Base-by-base conservation (phyloP, 2,797 vertebrate genomes). In the Streptopelia turtur region DNA sequence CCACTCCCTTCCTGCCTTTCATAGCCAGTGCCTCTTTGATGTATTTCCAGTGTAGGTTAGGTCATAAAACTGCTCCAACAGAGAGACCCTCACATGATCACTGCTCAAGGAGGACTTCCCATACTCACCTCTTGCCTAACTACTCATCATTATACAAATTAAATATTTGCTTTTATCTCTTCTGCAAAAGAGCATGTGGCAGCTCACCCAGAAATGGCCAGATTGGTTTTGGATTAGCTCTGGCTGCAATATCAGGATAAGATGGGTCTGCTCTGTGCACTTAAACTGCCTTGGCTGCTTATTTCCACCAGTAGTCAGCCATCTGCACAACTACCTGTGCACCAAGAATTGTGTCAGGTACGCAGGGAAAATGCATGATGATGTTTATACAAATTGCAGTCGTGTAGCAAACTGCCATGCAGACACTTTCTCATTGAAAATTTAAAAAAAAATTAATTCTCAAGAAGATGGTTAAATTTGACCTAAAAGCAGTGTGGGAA, bases 1-100 rank as follows among this genome's bases (percentile, higher is more conserved):
- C 65, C 92, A 59, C 95, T 96, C 95, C 95, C 82, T 96, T 96
- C 96, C 95, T 96, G 91, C 78, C 43, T 95, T 96, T 91, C 94
- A 86, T 85, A 81, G 82, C 79, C 89, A 89, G 72, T 55, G 69
- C 5, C 28, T 86, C 91, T 96, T 94, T 94, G 95, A 95, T 88
- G 76, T 88, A 45, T 83, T 96, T 95, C 87, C 85, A 95, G 30
- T 31, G 18, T 65, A 93, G 85, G 79, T 89, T 75, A 47, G 74
- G n/a, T 77, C 72, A 43, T 83, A 79, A 91, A 95, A 89, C 74
- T 86, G 57, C 87, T 47, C 21, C 35, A 53, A 33, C n/a, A 83
- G 79, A 83, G 56, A 93, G 65, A 83, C 77, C 61, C 35, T 79
- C 6, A 1, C 17, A 61, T 33, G 80, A n/a, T 61, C n/a, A 22